Evolutionary conservation across 1,140 invertebrate genomes (phyloP).

Genomic region (Drosophila asahinai): DNA sequence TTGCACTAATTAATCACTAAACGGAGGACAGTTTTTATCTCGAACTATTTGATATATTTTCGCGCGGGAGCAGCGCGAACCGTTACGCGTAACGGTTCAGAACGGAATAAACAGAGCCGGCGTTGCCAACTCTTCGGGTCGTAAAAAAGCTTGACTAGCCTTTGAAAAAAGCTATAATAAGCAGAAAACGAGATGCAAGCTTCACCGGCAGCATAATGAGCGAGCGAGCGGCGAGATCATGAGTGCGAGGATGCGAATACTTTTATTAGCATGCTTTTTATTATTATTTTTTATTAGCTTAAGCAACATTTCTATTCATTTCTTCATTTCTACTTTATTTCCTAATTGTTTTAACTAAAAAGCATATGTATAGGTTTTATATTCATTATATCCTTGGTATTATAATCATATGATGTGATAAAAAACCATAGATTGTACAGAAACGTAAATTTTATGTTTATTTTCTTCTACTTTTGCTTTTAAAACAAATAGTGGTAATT

Average conservation of each 20-base stretch:
- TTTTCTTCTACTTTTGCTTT: too few species aligned
- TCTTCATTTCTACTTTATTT: too few species aligned
- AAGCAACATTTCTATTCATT: too few species aligned
- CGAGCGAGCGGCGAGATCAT: slow-evolving; percentile 18
- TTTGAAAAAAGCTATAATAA: slow-evolving; percentile 27
- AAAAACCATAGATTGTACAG: too few species aligned
- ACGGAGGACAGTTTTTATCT: slow-evolving; percentile 3
- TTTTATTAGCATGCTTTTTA: background rate
- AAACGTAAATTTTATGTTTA: too few species aligned
- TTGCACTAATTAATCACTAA: slow-evolving; percentile 24
- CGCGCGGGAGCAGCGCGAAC: slow-evolving; percentile 34
- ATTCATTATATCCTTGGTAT: too few species aligned
- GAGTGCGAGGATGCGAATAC: background rate
- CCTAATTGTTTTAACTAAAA: too few species aligned
- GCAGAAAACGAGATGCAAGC: slow-evolving; percentile 27
- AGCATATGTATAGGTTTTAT: too few species aligned
- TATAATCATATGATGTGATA: too few species aligned
- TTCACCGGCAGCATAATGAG: slow-evolving; percentile 33
- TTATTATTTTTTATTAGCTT: slow-evolving; percentile 1
- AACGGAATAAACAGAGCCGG: slow-evolving; percentile 48
- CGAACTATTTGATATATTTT: slow-evolving; percentile 2
- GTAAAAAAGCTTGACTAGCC: too few species aligned
- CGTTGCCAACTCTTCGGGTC: too few species aligned
- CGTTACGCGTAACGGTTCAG: slow-evolving; percentile 53
- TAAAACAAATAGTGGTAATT: too few species aligned